Base-by-base conservation (phyloP, 2,113 vertebrate species). In the Sarotherodon lohbergeri region DNA sequence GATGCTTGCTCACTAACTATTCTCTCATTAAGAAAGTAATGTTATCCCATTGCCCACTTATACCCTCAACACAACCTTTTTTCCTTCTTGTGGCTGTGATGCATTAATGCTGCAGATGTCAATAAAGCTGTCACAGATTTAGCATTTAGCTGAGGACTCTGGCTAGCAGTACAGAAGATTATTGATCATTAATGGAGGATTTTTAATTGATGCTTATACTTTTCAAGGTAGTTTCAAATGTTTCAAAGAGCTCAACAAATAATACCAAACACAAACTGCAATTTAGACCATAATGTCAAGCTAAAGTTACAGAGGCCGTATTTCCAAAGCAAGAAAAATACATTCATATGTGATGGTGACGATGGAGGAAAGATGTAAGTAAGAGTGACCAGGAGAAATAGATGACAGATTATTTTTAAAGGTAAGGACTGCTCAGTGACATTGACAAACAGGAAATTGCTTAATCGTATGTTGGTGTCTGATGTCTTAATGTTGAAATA, bases 291-390 rank as follows among this genome's bases (percentile, higher is more conserved):
- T 41, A 68, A 68, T 29, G 3, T 46, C 41, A 73, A 73, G 1
- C 22, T 73, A 48, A 46, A 48, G 41, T 27, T 1, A 29, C 0
- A 29, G 39, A 46, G 68, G 41, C 22, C 46, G 13, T 46, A 17
- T 73, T 10, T 46, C 41, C 13, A 24, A 0, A 46, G 2, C 8
- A 16, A 46, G 5, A 73, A 46, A 43, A 73, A 46, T 46, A 46
- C n/a, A 46, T 0, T 71, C 22, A 73, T 46, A 46, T 73, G 66
- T 27, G 39, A 46, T 46, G 41, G 2, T 27, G 39, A 46, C 0
- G 9, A 63, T 63, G 16, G 59, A 41, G 14, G 11, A 66, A 66
- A 41, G 11, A 68, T 41, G 39, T 17, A 46, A 73, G 43, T 27
- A 73, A 24, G 68, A 46, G 13, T 46, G 5, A 46, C 68, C 17